Base-by-base conservation (phyloP, 2,888 invertebrate species). In the Pogonocherus hispidulus region DNA sequence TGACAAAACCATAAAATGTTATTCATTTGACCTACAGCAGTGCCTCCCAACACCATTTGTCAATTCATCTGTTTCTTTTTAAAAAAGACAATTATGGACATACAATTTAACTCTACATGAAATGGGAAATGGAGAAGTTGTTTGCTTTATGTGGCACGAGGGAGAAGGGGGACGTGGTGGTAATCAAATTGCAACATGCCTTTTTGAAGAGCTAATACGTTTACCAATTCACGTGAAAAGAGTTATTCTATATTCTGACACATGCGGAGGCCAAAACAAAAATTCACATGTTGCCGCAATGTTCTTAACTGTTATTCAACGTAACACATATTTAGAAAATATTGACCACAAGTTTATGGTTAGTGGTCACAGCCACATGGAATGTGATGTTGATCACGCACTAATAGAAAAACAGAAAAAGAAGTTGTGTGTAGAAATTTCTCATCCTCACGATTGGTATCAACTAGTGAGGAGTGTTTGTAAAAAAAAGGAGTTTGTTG, bases 351-450 rank as follows among this genome's bases (percentile, higher is more conserved):
- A n/a, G n/a, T n/a, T n/a, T n/a, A n/a, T n/a, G n/a, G n/a, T n/a
- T n/a, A n/a, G n/a, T n/a, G n/a, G n/a, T n/a, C n/a, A n/a, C n/a
- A n/a, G n/a, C n/a, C n/a, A n/a, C n/a, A n/a, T n/a, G n/a, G n/a
- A n/a, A n/a, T n/a, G n/a, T n/a, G n/a, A n/a, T n/a, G n/a, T n/a
- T n/a, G n/a, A n/a, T n/a, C n/a, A n/a, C n/a, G n/a, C n/a, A n/a
- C n/a, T n/a, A n/a, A 73, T 69, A 35, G 63, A 63, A 47, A 68
- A 64, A 14, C 49, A 71, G n/a, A 73, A 66, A 62, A 65, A 68
- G 14, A 64, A 68, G 27, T 16, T 59, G 11, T 5, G 41, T 41
- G 41, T 41, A 11, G n/a, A n/a, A n/a, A n/a, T n/a, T n/a, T n/a
- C n/a, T n/a, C n/a, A n/a, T n/a, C n/a, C n/a, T n/a, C n/a, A n/a